Evolutionary conservation across 2,113 vertebrate species (phyloP).

Genomic region (Numida meleagris): DNA sequence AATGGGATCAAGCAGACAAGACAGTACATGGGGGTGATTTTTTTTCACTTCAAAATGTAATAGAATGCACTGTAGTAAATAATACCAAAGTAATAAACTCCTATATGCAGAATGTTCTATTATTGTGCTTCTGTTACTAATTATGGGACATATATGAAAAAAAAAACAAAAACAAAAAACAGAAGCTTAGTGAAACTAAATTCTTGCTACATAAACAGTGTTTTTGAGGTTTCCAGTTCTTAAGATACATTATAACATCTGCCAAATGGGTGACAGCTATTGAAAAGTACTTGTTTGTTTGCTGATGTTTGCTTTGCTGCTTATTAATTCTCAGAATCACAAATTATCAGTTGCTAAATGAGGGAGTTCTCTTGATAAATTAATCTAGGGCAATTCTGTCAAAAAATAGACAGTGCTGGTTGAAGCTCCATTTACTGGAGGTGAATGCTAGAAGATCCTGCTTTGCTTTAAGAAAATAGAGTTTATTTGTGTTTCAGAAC

Average conservation of each 20-base stretch:
- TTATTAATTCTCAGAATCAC: neutral
- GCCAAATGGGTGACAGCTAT: neutral
- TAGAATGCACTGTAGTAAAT: neutral
- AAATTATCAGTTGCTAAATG: neutral
- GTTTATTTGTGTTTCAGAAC: neutral
- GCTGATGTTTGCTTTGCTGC: neutral
- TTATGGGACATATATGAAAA: neutral
- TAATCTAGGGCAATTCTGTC: neutral
- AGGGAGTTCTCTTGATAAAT: neutral
- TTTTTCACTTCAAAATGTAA: neutral
- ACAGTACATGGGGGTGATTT: accelerated
- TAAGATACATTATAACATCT: neutral
- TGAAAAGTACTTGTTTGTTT: neutral
- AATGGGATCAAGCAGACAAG: neutral
- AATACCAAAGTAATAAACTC: neutral
- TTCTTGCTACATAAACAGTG: neutral
- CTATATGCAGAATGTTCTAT: neutral
- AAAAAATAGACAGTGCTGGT: neutral
- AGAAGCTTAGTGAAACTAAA: neutral
- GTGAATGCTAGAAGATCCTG: neutral
- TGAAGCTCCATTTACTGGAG: neutral
- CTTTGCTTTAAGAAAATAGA: neutral
- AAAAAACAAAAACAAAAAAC: neutral
- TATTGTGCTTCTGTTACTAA: neutral
- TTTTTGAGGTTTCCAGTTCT: neutral